Percentiles rank a stretch among this genome's conserved stretches.
Conservation (phyloP, 2,888 invertebrate genomes). For the Synanthedon tipuliformis region DNA sequence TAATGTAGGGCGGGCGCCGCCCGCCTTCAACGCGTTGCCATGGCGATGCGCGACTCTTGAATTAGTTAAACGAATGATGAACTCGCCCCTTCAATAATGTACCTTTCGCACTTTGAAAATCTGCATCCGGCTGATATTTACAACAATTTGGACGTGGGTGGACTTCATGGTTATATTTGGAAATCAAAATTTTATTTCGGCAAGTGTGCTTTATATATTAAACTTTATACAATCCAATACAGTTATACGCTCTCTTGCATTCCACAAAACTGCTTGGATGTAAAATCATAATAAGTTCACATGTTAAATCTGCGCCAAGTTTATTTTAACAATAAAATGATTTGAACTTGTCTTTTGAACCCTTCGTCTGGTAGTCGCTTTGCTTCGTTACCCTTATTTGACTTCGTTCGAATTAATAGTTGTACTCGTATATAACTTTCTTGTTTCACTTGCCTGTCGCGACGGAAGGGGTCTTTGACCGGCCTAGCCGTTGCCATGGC, state of each 20-base stretch:
- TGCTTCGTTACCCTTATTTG: constrained; percentile 33
- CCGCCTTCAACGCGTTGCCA: constrained; percentile 40
- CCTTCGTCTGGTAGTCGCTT: constrained; percentile 16
- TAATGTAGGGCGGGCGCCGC: constrained; percentile 29
- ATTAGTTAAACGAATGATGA: constrained; percentile 57
- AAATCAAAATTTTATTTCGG: too few species aligned
- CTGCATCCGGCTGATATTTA: not conserved
- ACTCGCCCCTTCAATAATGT: constrained; percentile 24
- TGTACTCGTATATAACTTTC: constrained; percentile 31
- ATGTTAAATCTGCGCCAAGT: constrained; percentile 14
- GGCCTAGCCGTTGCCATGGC: constrained; percentile 49
- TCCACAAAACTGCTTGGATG: constrained; percentile 6
- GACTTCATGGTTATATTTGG: too few species aligned
- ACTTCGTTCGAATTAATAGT: constrained; percentile 35
- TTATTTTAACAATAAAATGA: constrained; percentile 21
- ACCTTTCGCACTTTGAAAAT: not conserved
- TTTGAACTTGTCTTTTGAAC: constrained; percentile 16
- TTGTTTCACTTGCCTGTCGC: constrained; percentile 53
- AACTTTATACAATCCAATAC: not conserved
- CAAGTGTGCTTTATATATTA: too few species aligned
- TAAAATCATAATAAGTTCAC: constrained; percentile 36
- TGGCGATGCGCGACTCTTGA: constrained; percentile 39
- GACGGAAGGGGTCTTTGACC: constrained; percentile 57
- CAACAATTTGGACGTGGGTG: too few species aligned
- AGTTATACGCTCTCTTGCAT: not conserved